phyloP scores from a whole-genome alignment of 30 jellyfish, hydroid and myxozoan genomes.

The Turritopsis rubra region DNA sequence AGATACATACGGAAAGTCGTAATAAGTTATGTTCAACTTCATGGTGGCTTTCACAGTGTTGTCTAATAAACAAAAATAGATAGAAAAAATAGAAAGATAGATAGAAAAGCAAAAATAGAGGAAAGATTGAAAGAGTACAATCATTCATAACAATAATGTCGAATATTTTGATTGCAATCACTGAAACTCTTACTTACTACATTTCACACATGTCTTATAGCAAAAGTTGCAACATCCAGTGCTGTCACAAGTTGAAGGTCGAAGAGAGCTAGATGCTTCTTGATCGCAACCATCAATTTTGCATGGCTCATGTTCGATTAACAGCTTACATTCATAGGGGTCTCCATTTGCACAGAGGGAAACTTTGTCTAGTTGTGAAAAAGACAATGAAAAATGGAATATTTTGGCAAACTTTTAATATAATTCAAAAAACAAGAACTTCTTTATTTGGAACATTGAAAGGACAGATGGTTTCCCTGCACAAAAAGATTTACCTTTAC shows the following conservation, averaged over 20 bases:
- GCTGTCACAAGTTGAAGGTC: slow-evolving; percentile 56
- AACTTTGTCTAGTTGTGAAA: slow-evolving; percentile 44
- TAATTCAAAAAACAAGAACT: no score
- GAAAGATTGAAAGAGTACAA: no score
- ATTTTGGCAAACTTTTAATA: no score
- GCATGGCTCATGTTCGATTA: slow-evolving; percentile 43
- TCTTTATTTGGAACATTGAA: no score
- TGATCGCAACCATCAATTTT: slow-evolving; percentile 49
- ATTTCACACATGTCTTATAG: slow-evolving; percentile 51
- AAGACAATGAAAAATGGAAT: no score
- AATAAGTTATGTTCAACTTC: slow-evolving; percentile 40
- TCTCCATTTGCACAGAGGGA: slow-evolving; percentile 59
- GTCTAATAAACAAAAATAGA: slow-evolving; percentile 27
- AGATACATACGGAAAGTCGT: slow-evolving; percentile 62
- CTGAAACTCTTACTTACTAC: slow-evolving; percentile 51
- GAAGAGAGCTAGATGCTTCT: slow-evolving; percentile 60
- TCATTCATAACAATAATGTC: neutral
- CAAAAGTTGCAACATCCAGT: slow-evolving; percentile 66
- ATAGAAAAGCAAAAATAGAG: no score
- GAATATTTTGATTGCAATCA: neutral
- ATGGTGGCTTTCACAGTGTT: slow-evolving; percentile 34
- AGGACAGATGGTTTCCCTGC: no score
- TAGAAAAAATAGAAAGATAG: no score
- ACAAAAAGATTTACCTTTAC: neutral
- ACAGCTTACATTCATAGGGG: slow-evolving; percentile 64